These are phyloP conservation scores for Chloroceryle aenea DNA, from an alignment of 2,113 vertebrate genomes.

Conservation along the genomic window DNA sequence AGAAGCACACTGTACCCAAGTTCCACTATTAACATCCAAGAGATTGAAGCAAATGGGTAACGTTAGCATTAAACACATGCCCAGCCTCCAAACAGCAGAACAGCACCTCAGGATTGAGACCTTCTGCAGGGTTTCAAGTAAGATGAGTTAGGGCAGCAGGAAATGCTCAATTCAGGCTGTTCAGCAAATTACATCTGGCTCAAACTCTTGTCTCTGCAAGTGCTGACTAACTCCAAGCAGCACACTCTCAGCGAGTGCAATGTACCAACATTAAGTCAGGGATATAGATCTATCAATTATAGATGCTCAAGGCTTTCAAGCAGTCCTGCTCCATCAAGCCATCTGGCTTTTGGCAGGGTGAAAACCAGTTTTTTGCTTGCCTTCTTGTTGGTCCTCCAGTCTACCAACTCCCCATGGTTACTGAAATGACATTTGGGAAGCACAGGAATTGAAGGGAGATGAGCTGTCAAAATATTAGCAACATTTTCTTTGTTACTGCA, in stretches of 20 bases:
- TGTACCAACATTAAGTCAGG: fast-evolving
- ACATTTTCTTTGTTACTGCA: background rate
- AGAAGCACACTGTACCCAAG: background rate
- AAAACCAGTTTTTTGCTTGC: background rate
- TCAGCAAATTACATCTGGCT: background rate
- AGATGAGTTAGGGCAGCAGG: background rate
- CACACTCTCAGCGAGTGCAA: background rate
- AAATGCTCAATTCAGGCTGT: background rate
- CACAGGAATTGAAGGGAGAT: background rate
- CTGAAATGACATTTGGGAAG: background rate
- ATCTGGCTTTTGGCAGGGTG: background rate
- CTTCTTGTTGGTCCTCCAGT: background rate
- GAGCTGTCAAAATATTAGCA: background rate
- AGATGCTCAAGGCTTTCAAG: background rate
- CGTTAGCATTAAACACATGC: fast-evolving
- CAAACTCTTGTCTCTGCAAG: background rate
- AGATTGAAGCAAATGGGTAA: background rate
- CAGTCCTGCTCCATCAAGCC: background rate
- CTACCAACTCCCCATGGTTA: background rate
- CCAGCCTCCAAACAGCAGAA: background rate
- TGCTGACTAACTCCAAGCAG: background rate
- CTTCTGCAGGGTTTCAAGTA: fast-evolving
- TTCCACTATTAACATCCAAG: background rate
- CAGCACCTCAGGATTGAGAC: background rate
- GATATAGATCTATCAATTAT: background rate